phyloP scores from a whole-genome alignment of 2,113 vertebrate species.

The Sturnus vulgaris region DNA sequence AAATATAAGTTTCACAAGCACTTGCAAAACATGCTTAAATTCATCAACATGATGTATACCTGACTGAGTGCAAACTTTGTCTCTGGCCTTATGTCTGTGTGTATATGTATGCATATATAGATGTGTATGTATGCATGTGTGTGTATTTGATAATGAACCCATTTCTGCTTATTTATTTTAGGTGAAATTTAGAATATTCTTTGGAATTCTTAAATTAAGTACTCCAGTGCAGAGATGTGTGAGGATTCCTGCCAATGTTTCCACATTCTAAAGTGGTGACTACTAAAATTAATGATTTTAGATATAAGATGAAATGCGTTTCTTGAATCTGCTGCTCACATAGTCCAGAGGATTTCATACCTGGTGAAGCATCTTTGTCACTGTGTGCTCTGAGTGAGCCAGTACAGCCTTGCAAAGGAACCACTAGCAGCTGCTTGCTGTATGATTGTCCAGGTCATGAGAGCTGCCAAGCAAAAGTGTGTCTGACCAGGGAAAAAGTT shows the following conservation, averaged over 20 bases:
- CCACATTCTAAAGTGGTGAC: background rate
- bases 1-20: background rate
- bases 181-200: background rate
- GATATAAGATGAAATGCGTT: accelerated
- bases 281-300: background rate
- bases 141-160: background rate
- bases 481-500: background rate
- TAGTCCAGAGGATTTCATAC: background rate
- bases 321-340: background rate
- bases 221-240: background rate
- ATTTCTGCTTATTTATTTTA: background rate
- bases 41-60: background rate
- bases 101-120: background rate
- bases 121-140: background rate
- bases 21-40: background rate
- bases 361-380: background rate
- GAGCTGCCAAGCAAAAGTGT: background rate
- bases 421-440: background rate
- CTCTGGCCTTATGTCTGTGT: background rate
- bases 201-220: background rate
- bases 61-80: background rate
- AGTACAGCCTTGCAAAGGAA: background rate
- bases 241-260: background rate
- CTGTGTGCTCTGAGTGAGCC: background rate
- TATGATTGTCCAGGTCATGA: background rate